phyloP scores from a whole-genome alignment of 2,113 vertebrate species.

The Noturus placidus region DNA sequence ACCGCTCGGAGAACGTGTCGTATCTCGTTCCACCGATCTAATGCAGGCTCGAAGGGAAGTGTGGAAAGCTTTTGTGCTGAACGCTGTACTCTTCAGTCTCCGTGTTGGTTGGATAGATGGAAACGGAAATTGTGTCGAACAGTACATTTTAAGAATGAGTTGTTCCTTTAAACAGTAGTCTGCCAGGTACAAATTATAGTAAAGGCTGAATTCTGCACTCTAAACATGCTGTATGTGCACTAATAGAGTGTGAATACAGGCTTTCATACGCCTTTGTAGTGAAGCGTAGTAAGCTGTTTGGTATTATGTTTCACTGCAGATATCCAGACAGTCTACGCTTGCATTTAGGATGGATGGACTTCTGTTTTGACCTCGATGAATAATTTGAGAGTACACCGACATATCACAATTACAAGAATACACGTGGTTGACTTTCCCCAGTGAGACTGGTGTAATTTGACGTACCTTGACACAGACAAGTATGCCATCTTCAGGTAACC shows the following conservation, averaged over 20 bases:
- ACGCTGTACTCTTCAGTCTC: background rate
- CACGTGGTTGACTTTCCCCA: background rate
- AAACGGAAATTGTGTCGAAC: background rate
- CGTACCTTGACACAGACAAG: background rate
- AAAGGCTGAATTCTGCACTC: background rate
- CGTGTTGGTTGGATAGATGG: background rate
- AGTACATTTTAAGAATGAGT: background rate
- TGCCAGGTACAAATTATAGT: background rate
- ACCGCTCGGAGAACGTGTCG: background rate
- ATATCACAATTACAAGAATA: background rate
- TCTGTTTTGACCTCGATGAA: background rate
- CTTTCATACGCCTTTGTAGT: background rate
- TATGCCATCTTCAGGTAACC: background rate
- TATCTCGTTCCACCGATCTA: background rate
- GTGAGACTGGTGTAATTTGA: background rate
- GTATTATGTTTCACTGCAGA: background rate
- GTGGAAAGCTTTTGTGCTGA: background rate
- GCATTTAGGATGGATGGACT: background rate
- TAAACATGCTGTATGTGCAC: background rate
- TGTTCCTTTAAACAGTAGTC: background rate
- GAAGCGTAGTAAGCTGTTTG: background rate
- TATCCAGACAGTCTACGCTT: background rate
- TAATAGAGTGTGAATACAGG: background rate
- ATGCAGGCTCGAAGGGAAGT: background rate
- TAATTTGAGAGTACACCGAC: background rate